Evolutionary conservation across 2,888 invertebrate species (phyloP).

Genomic region (Drosophila borealis): DNA sequence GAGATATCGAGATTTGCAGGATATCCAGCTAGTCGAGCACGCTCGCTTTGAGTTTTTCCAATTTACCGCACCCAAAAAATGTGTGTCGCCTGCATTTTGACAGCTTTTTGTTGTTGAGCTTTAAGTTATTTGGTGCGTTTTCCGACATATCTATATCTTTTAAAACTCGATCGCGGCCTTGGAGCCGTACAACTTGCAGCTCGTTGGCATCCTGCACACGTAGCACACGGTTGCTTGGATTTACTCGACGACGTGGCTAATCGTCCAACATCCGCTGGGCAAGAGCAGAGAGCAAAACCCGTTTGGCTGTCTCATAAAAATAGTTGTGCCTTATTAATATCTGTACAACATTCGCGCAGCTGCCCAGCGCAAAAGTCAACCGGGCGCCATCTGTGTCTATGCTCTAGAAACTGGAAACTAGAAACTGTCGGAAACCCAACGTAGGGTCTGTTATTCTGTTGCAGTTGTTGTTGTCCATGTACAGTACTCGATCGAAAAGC

Average conservation of each 20-base stretch:
- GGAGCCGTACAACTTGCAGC: conserved; percentile 13
- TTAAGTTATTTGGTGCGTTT: conserved; percentile 3
- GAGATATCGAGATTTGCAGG: not conserved
- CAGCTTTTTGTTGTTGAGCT: conserved; percentile 10
- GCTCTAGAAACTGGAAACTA: conserved; percentile 21
- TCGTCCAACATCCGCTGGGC: conserved; percentile 63
- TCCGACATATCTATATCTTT: conserved; percentile 3
- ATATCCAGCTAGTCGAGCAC: not conserved
- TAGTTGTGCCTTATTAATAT: conserved; percentile 57
- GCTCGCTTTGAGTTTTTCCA: conserved; percentile 5
- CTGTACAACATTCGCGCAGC: conserved; percentile 28
- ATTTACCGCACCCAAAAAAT: conserved; percentile 46
- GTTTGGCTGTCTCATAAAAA: conserved; percentile 65
- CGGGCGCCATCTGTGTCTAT: conserved; percentile 40
- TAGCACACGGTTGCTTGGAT: conserved; percentile 26
- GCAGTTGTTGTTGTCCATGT: conserved; percentile 1
- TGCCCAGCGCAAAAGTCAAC: conserved; percentile 11
- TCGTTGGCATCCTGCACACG: conserved; percentile 45
- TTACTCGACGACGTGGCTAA: conserved; percentile 63
- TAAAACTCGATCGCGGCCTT: conserved; percentile 40
- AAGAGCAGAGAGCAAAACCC: conserved; percentile 24
- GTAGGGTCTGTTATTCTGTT: not conserved
- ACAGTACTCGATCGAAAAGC: conserved; percentile 2
- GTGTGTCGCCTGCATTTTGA: conserved; percentile 33
- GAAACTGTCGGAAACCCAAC: conserved; percentile 8